phyloP scores from a whole-genome alignment of 2,113 vertebrate species.

The Chaenocephalus aceratus region DNA sequence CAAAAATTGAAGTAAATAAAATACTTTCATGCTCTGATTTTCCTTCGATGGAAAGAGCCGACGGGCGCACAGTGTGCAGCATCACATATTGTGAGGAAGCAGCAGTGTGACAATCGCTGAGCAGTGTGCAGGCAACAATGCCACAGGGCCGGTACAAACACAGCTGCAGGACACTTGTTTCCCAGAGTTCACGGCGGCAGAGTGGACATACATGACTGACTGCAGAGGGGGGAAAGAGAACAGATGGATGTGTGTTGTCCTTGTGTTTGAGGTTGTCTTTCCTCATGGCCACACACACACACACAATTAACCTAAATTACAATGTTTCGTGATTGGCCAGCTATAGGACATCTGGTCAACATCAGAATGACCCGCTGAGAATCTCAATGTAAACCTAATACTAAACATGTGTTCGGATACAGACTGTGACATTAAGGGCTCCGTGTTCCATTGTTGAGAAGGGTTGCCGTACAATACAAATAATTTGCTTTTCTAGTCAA shows the following conservation, averaged over 20 bases:
- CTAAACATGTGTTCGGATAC: conserved; percentile 44
- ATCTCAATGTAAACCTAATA: conserved; percentile 22
- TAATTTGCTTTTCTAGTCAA: background rate
- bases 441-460: background rate
- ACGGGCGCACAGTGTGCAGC: conserved; percentile 7
- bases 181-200: conserved; percentile 55
- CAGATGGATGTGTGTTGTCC: conserved; percentile 66
- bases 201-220: conserved; percentile 31
- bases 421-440: background rate
- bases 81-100: conserved; percentile 23
- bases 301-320: conserved; percentile 59
- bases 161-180: conserved; percentile 57
- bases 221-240: conserved; percentile 27
- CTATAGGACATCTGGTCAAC: conserved; percentile 47
- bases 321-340: conserved; percentile 30
- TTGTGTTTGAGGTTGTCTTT: conserved; percentile 77
- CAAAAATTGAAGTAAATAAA: conserved; percentile 8
- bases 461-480: background rate
- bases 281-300: conserved; percentile 57
- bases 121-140: conserved; percentile 18
- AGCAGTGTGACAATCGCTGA: conserved; percentile 50
- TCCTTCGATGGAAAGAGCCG: conserved; percentile 21
- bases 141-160: conserved; percentile 38
- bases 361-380: conserved; percentile 28
- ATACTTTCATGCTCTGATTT: conserved; percentile 27